A percentile compares a stretch with the other conserved stretches of the same genome.
Conservation (phyloP, 2,888 invertebrate species). For the Elgonia sp. region DNA sequence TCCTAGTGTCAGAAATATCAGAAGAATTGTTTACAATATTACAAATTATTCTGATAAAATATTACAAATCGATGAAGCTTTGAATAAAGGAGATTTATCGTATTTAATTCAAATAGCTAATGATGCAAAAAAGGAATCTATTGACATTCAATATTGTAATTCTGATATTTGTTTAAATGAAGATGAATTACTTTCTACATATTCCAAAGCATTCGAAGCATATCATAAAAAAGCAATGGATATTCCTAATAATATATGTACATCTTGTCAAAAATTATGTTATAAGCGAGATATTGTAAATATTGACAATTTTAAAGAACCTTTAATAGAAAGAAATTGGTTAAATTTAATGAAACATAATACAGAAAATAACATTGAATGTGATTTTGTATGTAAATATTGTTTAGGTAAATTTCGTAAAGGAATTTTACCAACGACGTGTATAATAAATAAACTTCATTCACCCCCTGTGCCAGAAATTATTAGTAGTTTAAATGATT, state of each 20-base stretch:
- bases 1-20: no score
- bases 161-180: no score
- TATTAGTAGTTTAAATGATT: conserved; percentile 77
- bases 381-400: conserved; percentile 64
- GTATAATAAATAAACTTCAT: conserved; percentile 77
- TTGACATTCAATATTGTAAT: no score
- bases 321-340: neutral
- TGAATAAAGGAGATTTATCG: no score
- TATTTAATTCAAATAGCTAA: no score
- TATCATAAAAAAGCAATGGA: no score
- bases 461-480: conserved; percentile 63
- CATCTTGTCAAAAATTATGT: neutral
- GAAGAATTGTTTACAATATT: no score
- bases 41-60: no score
- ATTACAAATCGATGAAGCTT: no score
- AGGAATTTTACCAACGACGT: conserved; percentile 78
- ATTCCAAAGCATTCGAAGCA: no score
- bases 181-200: no score
- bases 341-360: neutral
- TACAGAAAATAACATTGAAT: neutral
- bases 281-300: neutral
- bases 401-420: conserved; percentile 74
- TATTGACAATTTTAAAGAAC: conserved; percentile 9
- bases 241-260: neutral
- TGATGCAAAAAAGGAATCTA: no score